Conservation (phyloP, 2,113 vertebrate genomes). For the Sigmodon hispidus region DNA sequence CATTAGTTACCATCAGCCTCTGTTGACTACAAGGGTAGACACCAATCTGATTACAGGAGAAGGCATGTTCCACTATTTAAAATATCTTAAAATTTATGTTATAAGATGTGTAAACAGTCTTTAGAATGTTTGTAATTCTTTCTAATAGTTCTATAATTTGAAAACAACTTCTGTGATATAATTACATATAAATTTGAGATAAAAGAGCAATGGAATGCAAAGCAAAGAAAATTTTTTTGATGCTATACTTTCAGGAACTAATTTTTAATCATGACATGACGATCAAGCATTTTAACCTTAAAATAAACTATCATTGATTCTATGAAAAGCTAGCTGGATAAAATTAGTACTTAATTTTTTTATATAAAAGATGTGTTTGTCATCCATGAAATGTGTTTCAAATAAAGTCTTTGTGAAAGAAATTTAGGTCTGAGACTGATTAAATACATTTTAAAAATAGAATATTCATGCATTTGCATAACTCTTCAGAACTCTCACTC, state of each 20-base stretch:
- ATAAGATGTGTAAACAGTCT: not conserved
- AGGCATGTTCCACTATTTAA: no score
- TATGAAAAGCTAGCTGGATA: not conserved
- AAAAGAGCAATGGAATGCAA: not conserved
- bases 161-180: not conserved
- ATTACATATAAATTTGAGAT: not conserved
- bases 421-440: not conserved
- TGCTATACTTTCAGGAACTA: fast-evolving
- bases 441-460: not conserved
- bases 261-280: not conserved
- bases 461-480: not conserved
- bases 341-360: not conserved
- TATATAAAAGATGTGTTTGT: not conserved
- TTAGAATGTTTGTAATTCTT: not conserved
- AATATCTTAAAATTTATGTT: not conserved
- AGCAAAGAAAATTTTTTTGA: not conserved
- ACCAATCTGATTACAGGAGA: no score
- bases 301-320: not conserved
- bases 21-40: no score
- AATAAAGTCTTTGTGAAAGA: not conserved
- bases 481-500: not conserved
- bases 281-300: conserved; percentile 5
- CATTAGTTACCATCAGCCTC: no score
- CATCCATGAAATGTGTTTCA: not conserved
- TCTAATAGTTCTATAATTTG: not conserved